phyloP scores from a whole-genome alignment of 1,140 invertebrate species.

The Brachionus plicatilis region DNA sequence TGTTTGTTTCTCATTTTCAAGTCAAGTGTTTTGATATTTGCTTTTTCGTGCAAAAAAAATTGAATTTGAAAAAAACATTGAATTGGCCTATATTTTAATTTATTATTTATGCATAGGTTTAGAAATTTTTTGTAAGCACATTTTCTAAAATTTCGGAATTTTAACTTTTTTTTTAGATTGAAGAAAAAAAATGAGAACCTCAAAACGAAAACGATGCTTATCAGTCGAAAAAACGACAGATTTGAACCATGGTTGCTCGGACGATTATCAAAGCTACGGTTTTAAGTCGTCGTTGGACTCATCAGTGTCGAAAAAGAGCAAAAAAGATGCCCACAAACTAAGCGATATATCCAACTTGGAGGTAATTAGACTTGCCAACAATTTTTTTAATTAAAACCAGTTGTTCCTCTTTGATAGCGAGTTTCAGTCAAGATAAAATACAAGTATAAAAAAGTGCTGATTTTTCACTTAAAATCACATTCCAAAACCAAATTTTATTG shows the following conservation, averaged over 20 bases:
- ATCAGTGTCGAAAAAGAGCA: not conserved
- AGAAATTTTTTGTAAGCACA: not conserved
- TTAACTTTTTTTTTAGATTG: not conserved
- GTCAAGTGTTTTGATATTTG: not conserved
- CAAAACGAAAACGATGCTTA: slow-evolving; percentile 11
- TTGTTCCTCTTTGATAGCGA: not conserved
- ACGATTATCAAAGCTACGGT: not conserved
- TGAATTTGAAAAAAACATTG: not conserved
- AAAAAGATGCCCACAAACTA: not conserved
- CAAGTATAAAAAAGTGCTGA: not conserved
- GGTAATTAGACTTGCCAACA: slow-evolving; percentile 14
- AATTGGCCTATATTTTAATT: not conserved
- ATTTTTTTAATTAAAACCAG: slow-evolving; percentile 25
- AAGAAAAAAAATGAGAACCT: slow-evolving; percentile 6
- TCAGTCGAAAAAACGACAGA: not conserved
- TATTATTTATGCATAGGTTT: not conserved
- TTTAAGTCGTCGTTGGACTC: not conserved
- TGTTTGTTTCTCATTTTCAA: not conserved
- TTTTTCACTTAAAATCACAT: not conserved
- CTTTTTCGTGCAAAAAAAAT: not conserved
- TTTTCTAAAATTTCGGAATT: slow-evolving; percentile 1
- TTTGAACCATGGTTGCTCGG: not conserved
- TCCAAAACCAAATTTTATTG: slow-evolving; percentile 19
- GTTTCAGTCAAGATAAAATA: slow-evolving; percentile 1
- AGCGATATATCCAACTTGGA: slow-evolving; percentile 7